phyloP scores from a whole-genome alignment of 2,113 vertebrate genomes.

The Sardina pilchardus region DNA sequence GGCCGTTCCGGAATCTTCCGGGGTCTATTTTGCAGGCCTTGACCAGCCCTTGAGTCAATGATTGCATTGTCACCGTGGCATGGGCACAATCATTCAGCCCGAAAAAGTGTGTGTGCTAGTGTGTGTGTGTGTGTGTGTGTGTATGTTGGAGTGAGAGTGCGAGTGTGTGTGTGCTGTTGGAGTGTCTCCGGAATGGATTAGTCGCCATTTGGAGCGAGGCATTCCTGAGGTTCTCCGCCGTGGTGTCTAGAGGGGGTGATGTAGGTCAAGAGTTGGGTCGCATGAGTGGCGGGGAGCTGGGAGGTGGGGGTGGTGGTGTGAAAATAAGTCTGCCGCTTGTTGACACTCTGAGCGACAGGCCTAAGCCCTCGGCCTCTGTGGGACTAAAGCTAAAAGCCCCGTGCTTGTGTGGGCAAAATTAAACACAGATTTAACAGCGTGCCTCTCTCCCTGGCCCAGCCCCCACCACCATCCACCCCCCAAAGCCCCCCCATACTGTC shows the following conservation, averaged over 20 bases:
- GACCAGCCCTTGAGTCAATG: constrained; percentile 15
- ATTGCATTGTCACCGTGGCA: constrained; percentile 33
- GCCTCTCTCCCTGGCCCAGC: background rate
- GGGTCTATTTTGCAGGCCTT: constrained; percentile 13
- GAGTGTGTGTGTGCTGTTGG: background rate
- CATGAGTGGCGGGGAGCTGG: constrained; percentile 29
- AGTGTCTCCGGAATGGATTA: constrained; percentile 40
- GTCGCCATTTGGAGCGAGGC: constrained; percentile 24
- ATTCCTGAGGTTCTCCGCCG: constrained; percentile 42
- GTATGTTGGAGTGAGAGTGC: background rate
- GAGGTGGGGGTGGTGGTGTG: constrained; percentile 18
- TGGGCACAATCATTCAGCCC: constrained; percentile 6
- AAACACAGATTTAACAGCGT: constrained; percentile 7
- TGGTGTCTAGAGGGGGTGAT: constrained; percentile 33
- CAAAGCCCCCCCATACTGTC: background rate
- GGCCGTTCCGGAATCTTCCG: constrained; percentile 29
- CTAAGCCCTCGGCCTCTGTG: constrained; percentile 25
- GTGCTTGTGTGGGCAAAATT: constrained; percentile 39
- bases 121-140: background rate
- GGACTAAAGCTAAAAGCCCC: constrained; percentile 25
- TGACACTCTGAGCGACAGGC: constrained; percentile 39
- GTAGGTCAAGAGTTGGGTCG: constrained; percentile 44
- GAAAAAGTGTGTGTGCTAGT: background rate
- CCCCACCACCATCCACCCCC: background rate
- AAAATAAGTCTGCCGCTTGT: constrained; percentile 37